These are phyloP conservation scores for Enteromius anoplus DNA, from an alignment of 2,797 vertebrate species.

Conservation along the genomic window DNA sequence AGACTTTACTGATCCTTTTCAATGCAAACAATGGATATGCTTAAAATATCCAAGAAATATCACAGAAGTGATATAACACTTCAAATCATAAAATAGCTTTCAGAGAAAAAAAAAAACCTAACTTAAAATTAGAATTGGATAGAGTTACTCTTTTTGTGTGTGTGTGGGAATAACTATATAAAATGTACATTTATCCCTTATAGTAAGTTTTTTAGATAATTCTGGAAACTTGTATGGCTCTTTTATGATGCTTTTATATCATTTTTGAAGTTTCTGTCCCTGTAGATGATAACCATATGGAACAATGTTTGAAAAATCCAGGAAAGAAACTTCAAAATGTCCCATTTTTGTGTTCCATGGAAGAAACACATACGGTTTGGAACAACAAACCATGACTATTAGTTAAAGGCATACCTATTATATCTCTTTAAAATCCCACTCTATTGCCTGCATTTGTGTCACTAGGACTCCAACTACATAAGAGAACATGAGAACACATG, in stretches of 20 bases:
- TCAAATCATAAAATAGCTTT: background rate
- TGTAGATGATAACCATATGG: background rate
- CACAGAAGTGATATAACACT: background rate
- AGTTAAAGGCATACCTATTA: background rate
- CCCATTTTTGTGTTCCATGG: background rate
- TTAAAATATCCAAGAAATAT: background rate
- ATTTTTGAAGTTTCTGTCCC: constrained; percentile 8
- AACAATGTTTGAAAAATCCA: background rate
- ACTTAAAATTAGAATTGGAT: background rate
- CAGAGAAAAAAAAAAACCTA: background rate
- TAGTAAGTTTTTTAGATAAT: background rate
- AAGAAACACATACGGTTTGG: background rate
- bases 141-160: background rate
- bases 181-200: background rate
- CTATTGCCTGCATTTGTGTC: background rate
- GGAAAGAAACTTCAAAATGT: background rate
- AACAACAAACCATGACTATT: background rate
- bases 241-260: background rate
- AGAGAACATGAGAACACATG: constrained; percentile 16
- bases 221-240: background rate
- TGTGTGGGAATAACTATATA: background rate
- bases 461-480: background rate
- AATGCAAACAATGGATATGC: background rate
- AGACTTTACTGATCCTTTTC: background rate
- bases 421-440: background rate